phyloP scores from a whole-genome alignment of 2,797 vertebrate genomes.

The Platyrinchus mystaceus region DNA sequence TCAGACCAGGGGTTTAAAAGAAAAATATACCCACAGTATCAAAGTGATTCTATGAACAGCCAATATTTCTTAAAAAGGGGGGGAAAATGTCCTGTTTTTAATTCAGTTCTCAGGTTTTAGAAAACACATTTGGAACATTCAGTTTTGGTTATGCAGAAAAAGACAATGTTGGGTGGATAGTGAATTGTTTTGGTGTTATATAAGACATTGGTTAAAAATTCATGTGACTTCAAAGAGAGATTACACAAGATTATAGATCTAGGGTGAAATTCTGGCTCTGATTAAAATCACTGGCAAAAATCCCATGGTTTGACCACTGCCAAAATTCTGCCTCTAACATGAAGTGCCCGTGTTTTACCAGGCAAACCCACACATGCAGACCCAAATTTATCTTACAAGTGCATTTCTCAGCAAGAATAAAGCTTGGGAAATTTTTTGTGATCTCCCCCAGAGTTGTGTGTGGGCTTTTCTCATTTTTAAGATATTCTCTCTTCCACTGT shows the following conservation, averaged over 20 bases:
- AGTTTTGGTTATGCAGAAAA: neutral
- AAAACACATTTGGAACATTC: neutral
- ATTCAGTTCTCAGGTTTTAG: neutral
- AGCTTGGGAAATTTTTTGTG: neutral
- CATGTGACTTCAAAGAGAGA: constrained; percentile 50
- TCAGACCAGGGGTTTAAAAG: neutral
- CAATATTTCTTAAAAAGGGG: neutral
- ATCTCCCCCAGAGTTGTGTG: neutral
- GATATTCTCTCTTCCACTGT: neutral
- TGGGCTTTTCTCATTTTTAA: neutral
- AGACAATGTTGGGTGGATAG: neutral
- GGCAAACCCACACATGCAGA: neutral
- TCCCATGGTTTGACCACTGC: neutral
- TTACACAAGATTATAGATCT: constrained; percentile 54
- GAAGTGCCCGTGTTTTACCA: neutral
- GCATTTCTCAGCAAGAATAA: neutral
- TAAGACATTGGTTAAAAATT: constrained; percentile 38
- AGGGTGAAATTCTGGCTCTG: constrained; percentile 57
- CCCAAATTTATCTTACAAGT: neutral
- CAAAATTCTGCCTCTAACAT: neutral
- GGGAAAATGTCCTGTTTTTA: neutral
- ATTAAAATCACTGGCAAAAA: constrained; percentile 46
- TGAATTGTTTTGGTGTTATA: constrained; percentile 25
- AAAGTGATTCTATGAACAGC: neutral
- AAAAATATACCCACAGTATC: neutral